A percentile compares a stretch with the other conserved stretches of the same genome.
phyloP scores from a whole-genome alignment of 2,113 vertebrate genomes.

The Paracanthobrama guichenoti region DNA sequence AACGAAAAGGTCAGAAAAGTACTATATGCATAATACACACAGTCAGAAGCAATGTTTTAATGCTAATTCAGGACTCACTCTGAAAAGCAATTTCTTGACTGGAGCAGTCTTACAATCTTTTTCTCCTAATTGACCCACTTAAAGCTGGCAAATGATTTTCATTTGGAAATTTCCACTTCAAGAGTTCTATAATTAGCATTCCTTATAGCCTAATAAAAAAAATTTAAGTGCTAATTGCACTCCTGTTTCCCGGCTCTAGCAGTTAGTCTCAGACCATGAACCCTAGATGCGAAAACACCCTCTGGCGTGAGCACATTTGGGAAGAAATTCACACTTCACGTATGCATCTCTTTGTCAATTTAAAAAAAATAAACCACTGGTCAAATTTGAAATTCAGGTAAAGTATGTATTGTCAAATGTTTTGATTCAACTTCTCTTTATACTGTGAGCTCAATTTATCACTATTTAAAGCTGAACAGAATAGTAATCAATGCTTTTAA shows the following conservation, averaged over 20 bases:
- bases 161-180: constrained; percentile 52
- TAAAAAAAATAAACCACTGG: not conserved
- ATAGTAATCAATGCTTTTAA: not conserved
- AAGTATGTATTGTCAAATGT: not conserved
- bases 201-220: constrained; percentile 52
- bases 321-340: constrained; percentile 13
- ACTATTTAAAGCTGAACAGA: not conserved
- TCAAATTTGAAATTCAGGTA: constrained; percentile 1
- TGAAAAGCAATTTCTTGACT: constrained; percentile 22
- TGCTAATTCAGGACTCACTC: constrained; percentile 1
- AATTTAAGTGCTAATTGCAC: constrained; percentile 46
- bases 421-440: not conserved
- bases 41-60: constrained; percentile 13
- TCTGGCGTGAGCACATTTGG: constrained; percentile 7
- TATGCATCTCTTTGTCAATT: not conserved
- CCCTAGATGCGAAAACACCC: constrained; percentile 1
- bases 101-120: constrained; percentile 27
- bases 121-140: constrained; percentile 50
- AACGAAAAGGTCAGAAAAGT: constrained; percentile 40
- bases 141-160: constrained; percentile 52
- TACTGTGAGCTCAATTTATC: not conserved
- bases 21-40: not conserved
- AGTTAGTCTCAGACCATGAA: constrained; percentile 5
- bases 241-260: constrained; percentile 30
- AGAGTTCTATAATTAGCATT: constrained; percentile 53